Conservation (phyloP, 2,113 vertebrate genomes). For the Prionailurus bengalensis region DNA sequence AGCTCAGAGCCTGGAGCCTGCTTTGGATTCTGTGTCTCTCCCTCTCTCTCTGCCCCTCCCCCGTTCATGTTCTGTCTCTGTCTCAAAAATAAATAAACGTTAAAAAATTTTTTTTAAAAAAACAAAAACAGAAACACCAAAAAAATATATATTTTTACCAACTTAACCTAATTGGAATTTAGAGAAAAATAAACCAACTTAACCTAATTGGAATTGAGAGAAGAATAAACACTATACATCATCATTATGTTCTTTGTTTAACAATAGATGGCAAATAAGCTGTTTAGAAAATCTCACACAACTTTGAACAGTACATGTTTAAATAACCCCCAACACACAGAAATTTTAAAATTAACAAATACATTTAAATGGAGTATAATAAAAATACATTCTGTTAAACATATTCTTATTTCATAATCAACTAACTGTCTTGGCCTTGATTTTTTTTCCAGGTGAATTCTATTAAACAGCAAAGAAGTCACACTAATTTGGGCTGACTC, state of each 20-base stretch:
- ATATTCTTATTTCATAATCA: neutral
- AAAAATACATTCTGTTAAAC: neutral
- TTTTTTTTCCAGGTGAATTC: neutral
- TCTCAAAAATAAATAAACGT: too few relatives aligned
- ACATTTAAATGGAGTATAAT: neutral
- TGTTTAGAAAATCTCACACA: neutral
- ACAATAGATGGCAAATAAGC: neutral
- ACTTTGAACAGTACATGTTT: neutral
- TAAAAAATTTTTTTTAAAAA: too few relatives aligned
- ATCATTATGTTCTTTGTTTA: neutral
- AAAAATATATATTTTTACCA: too few relatives aligned
- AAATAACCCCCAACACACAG: neutral
- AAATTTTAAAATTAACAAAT: neutral
- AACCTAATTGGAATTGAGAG: neutral
- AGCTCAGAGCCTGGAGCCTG: too few relatives aligned
- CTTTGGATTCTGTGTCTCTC: too few relatives aligned
- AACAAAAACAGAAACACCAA: too few relatives aligned
- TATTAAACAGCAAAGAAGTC: neutral
- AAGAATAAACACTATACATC: neutral
- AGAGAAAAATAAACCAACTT: neutral
- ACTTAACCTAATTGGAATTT: too few relatives aligned
- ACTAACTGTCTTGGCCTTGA: neutral
- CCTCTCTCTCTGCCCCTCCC: too few relatives aligned
- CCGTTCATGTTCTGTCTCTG: too few relatives aligned
- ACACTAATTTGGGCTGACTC: neutral